Conservation (phyloP, 1,140 invertebrate species). For the Limonius californicus region DNA sequence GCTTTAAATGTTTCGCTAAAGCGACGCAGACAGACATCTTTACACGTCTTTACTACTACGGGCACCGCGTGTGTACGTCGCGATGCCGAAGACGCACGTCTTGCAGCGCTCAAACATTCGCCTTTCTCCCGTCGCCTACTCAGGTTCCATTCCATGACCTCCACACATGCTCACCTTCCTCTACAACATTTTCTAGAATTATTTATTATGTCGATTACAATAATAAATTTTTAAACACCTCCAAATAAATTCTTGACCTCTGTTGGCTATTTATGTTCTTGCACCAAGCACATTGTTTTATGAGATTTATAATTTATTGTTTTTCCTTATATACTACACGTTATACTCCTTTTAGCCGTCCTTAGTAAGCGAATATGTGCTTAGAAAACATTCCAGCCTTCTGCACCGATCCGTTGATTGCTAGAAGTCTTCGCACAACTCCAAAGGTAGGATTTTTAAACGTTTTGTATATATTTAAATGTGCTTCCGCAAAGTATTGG, state of each 20-base stretch:
- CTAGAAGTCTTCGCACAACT: not conserved
- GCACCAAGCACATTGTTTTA: too few species aligned
- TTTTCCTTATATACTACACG: not conserved
- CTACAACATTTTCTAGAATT: not conserved
- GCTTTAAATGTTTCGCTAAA: not conserved
- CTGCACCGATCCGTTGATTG: too few species aligned
- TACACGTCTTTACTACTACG: not conserved
- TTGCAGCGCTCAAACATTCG: slow-evolving; percentile 20
- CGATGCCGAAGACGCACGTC: slow-evolving; percentile 15
- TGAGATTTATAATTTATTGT: slow-evolving; percentile 13
- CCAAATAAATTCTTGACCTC: slow-evolving; percentile 6
- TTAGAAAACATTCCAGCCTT: not conserved
- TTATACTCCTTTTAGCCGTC: not conserved
- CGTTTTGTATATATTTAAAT: too few species aligned
- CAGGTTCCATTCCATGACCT: slow-evolving; percentile 1
- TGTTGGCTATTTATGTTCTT: not conserved
- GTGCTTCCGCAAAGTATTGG: too few species aligned
- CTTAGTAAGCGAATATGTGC: slow-evolving; percentile 10
- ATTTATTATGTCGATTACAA: slow-evolving; percentile 6
- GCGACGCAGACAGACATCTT: not conserved
- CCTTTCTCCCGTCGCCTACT: slow-evolving; percentile 19
- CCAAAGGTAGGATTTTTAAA: not conserved
- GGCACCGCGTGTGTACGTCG: slow-evolving; percentile 4
- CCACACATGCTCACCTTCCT: not conserved
- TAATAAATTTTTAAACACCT: slow-evolving; percentile 6